Evolutionary conservation across 2,888 invertebrate genomes (phyloP), one percentile per base, ranked within the genome.

Genomic region (Oxystoma pomonae): DNA sequence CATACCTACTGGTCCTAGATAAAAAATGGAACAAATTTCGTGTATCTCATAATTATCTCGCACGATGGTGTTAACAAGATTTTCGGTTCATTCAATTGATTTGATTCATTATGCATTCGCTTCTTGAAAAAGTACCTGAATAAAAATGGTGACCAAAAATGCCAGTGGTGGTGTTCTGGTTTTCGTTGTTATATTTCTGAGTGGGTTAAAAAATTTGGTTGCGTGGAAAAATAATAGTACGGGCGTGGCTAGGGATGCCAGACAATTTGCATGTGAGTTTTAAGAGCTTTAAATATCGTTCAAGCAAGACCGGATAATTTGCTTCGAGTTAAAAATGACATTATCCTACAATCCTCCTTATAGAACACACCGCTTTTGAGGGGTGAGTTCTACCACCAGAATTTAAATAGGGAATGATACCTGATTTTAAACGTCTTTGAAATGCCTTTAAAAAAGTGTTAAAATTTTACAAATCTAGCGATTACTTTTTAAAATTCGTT

Each of bases 191-290:
- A 12, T 35, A 35, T 7, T 3, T 35, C 12, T 35, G 3, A 35
- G 35, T 35, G 35, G 12, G 35, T 7, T 35, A 35, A 35, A 12
- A 35, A 35, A 12, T 35, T 35, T 35, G 3, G 12, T 35, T 35
- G 35, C 3, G 35, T 35, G 35, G 35, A n/a, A n/a, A n/a, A n/a
- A n/a, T n/a, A n/a, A n/a, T 35, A 35, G 12, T 35, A 35, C 35
- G 12, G 12, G 35, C 12, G 35, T 35, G 3, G 12, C 3, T 7
- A 35, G 35, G 35, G 12, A 3, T 35, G 3, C 65, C 19, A 65
- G 49, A 20, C 62, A 65, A 17, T 63, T 57, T 58, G 16, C 58
- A 1, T 65, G 65, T 65, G 62, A 65, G 65, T 62, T 16, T n/a
- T 9, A 16, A 55, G 3, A 9, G 9, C 20, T 56, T 56, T 56